phyloP scores from a whole-genome alignment of 2,113 vertebrate genomes.

The Cygnus atratus region DNA sequence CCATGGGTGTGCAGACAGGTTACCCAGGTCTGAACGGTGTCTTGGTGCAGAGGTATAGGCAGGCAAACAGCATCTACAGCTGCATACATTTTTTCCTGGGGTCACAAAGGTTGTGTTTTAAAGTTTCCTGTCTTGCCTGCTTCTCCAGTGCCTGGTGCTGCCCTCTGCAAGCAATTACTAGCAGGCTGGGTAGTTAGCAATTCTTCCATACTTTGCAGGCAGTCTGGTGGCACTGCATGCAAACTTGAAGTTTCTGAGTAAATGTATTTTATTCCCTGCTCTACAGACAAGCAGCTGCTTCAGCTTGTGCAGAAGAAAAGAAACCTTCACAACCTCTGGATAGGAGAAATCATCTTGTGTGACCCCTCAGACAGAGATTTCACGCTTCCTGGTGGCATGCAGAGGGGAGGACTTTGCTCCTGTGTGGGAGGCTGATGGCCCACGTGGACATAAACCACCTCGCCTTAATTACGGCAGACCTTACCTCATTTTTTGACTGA shows the following conservation, averaged over 20 bases:
- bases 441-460: background rate
- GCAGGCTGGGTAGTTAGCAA: background rate
- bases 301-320: background rate
- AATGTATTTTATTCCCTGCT: background rate
- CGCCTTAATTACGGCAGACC: background rate
- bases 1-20: background rate
- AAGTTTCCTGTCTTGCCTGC: background rate
- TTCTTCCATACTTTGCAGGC: background rate
- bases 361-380: background rate
- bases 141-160: background rate
- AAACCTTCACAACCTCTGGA: background rate
- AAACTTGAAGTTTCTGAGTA: background rate
- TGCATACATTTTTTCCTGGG: background rate
- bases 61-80: slow-evolving; percentile 9
- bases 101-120: slow-evolving; percentile 23
- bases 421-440: background rate
- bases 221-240: background rate
- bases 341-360: background rate
- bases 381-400: fast-evolving
- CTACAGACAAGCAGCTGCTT: background rate
- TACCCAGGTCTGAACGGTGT: background rate
- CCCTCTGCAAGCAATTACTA: slow-evolving; percentile 45
- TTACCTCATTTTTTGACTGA: background rate
- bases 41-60: background rate
- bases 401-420: background rate